Evolutionary conservation across 1,140 invertebrate genomes (phyloP), one percentile per base, ranked within the genome.

Genomic region (Drosophila kikkawai): DNA sequence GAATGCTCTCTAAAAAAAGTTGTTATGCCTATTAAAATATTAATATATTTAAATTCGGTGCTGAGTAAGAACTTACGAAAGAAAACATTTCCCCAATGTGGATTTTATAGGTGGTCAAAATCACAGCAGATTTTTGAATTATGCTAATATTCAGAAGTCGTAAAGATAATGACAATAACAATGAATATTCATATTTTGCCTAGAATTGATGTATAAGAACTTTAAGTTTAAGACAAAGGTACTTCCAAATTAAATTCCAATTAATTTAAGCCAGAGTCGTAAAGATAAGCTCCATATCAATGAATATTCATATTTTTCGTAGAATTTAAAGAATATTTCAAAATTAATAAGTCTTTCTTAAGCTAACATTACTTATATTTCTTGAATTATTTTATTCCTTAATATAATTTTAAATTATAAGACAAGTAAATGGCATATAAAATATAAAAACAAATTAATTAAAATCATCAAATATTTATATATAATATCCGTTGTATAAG

Each of bases 161-260:
- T 70, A 68, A 70, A 70, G 26, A 45, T 70, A 37, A 55, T 44
- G 22, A 44, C 5, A 67, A 70, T 55, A 67, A 55, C 39, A 67
- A 67, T 55, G 63, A 70, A 70, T 67, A 70, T 70, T 70, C 48
- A 67, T 32, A 22, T 42, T 22, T 48, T 7, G 7, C 0, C 4
- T 26, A 15, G 36, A 29, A 55, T 22, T 55, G 22, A 55, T n/a
- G 37, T 36, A 32, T 9, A 53, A 66, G 45, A 67, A 42, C 29
- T 6, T 50, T 68, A 11, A 36, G 36, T 2, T 36, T 12, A 13
- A 41, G 26, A 17, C 26, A 12, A 19, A 39, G 7, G 12, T n/a
- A 39, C 8, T 41, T 3, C 9, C 2, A 39, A 41, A 57, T 57
- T 63, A 32, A 64, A 15, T 41, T 41, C 9, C 36, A 64, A 58